Percentiles rank a stretch among this genome's conserved stretches.
phyloP scores from a whole-genome alignment of 2,888 invertebrate species.

The Mantis religiosa region DNA sequence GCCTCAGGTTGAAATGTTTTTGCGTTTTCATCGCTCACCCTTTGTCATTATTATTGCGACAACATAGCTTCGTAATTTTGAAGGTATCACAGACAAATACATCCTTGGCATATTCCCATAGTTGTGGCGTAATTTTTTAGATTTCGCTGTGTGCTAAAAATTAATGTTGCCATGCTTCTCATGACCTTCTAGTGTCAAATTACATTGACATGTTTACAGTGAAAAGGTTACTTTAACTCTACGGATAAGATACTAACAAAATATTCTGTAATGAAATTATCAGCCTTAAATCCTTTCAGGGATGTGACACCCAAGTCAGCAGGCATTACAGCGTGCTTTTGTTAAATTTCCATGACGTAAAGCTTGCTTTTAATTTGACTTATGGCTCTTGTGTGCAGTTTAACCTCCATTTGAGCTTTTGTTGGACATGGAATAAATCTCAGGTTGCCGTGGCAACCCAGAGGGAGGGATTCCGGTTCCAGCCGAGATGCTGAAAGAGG shows the following conservation, averaged over 20 bases:
- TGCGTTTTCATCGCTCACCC: too few species aligned
- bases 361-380: neutral
- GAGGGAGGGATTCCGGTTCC: neutral
- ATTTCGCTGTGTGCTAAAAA: too few species aligned
- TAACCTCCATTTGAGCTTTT: neutral
- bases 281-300: neutral
- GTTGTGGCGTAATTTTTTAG: too few species aligned
- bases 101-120: too few species aligned
- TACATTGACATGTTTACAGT: too few species aligned
- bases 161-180: too few species aligned
- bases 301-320: neutral
- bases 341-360: neutral
- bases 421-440: neutral
- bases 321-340: neutral
- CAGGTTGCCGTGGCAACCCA: neutral
- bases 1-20: too few species aligned
- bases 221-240: neutral
- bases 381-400: neutral
- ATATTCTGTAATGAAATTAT: neutral
- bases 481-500: neutral
- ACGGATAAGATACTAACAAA: neutral
- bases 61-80: too few species aligned
- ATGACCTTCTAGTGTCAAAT: too few species aligned
- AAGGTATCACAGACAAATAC: too few species aligned
- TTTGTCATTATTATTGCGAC: too few species aligned